Evolutionary conservation across 2,113 vertebrate species (phyloP), one percentile per base, ranked within the genome.

Genomic region (Hypanus sabinus): DNA sequence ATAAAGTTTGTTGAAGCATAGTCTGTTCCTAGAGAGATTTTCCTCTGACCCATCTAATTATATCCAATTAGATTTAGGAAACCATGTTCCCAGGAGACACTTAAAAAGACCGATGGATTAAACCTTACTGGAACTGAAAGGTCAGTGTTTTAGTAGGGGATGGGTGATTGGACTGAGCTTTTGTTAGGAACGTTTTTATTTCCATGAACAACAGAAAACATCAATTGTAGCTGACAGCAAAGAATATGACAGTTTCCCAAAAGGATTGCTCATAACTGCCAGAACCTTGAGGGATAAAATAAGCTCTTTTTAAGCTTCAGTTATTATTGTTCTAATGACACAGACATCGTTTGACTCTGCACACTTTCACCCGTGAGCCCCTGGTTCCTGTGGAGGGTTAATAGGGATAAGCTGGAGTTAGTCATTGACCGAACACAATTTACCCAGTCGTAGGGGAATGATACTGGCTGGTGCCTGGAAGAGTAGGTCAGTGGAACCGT

Each of bases 11-110:
- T 75, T 73, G 91, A 93, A 73, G 68, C 38, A 55, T 46, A 55
- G 18, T 11, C 36, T 55, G 33, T 5, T 93, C 70, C 70, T 36
- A 93, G 68, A 73, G 38, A 27, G 36, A 38, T 55, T 93, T 5
- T 73, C 16, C 38, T 92, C 90, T 93, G 65, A 71, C 91, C 65
- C 38, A 30, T 46, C 36, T 93, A 73, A 93, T 93, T 93, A 93
- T 75, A 93, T 55, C 91, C 91, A 93, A 93, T 93, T 93, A 73
- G 22, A 93, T 93, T 93, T 93, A 73, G 55, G 38, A 93, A 24
- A 93, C 22, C 91, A 46, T 27, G 68, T 75, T 92, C 60, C 88
- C n/a, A 70, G 18, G 3, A 22, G 30, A 70, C 62, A 70, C 20
- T 91, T 33, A n/a, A 92, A 22, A 87, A 92, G 70, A 18, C 65